phyloP scores from a whole-genome alignment of 2,797 vertebrate genomes.

The Labroides dimidiatus region DNA sequence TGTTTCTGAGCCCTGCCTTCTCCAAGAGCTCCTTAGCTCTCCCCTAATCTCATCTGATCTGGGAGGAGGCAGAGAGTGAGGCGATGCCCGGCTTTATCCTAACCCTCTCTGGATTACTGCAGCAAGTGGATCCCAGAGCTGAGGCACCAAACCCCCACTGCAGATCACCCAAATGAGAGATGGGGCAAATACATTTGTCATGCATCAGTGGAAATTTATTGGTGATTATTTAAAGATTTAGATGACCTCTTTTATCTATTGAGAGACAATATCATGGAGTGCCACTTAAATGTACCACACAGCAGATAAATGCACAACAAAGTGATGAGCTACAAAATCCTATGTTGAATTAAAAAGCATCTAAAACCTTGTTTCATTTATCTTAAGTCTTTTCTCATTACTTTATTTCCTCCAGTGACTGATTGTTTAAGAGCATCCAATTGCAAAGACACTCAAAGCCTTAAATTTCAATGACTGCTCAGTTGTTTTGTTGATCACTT shows the following conservation, averaged over 20 bases:
- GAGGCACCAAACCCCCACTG: constrained; percentile 48
- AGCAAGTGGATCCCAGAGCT: constrained; percentile 62
- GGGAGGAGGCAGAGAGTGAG: constrained; percentile 73
- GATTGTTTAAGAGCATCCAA: constrained; percentile 35
- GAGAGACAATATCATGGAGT: constrained; percentile 30
- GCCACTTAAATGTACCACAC: constrained; percentile 14
- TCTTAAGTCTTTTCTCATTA: neutral
- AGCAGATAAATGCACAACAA: constrained; percentile 24
- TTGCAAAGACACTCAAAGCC: neutral
- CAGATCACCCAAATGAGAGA: constrained; percentile 30
- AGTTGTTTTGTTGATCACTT: constrained; percentile 3
- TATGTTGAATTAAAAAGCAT: constrained; percentile 38
- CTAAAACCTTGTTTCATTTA: constrained; percentile 7
- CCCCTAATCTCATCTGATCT: constrained; percentile 79
- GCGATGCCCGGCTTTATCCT: constrained; percentile 67
- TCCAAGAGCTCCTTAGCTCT: constrained; percentile 64
- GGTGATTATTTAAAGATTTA: constrained; percentile 28
- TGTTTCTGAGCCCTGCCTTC: constrained; percentile 56
- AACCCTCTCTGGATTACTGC: constrained; percentile 73
- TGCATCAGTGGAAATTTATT: constrained; percentile 20
- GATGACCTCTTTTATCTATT: constrained; percentile 24
- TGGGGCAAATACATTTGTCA: constrained; percentile 34
- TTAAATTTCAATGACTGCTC: neutral
- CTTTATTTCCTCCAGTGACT: constrained; percentile 8
- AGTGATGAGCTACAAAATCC: constrained; percentile 35